phyloP scores from a whole-genome alignment of 2,113 vertebrate species.

The Microtus pennsylvanicus region DNA sequence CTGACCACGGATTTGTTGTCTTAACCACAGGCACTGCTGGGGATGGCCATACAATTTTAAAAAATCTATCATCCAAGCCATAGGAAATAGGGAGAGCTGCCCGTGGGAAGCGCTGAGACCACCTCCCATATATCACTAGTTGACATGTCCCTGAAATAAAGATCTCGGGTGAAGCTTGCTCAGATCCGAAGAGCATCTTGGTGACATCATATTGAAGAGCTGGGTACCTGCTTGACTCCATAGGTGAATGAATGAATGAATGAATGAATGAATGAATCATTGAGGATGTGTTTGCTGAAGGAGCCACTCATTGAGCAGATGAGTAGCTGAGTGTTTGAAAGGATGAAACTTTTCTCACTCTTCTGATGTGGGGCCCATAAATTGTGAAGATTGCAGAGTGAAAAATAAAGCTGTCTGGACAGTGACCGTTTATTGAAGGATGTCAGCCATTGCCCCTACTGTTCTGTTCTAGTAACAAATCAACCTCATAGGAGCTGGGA shows the following conservation, averaged over 20 bases:
- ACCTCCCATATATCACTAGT: conserved; percentile 1
- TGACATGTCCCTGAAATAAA: conserved; percentile 43
- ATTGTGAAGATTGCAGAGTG: conserved; percentile 48
- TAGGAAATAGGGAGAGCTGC: neutral
- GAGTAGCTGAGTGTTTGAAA: neutral
- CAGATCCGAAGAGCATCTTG: neutral
- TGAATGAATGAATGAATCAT: neutral
- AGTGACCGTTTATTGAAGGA: neutral
- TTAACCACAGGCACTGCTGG: neutral
- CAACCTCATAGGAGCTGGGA: neutral
- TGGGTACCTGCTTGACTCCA: neutral
- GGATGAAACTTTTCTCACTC: neutral
- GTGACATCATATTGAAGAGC: neutral
- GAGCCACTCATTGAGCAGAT: conserved; percentile 34
- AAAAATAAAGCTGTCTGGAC: conserved; percentile 39
- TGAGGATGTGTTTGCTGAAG: neutral
- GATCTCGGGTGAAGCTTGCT: neutral
- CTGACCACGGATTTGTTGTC: neutral
- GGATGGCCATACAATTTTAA: conserved; percentile 16
- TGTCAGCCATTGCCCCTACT: neutral
- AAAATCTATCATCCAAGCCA: conserved; percentile 55
- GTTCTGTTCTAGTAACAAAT: neutral
- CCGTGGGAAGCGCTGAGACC: neutral
- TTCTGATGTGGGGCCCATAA: neutral
- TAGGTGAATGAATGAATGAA: neutral